Conservation (phyloP, 1,140 invertebrate genomes). For the Psix sp. region DNA sequence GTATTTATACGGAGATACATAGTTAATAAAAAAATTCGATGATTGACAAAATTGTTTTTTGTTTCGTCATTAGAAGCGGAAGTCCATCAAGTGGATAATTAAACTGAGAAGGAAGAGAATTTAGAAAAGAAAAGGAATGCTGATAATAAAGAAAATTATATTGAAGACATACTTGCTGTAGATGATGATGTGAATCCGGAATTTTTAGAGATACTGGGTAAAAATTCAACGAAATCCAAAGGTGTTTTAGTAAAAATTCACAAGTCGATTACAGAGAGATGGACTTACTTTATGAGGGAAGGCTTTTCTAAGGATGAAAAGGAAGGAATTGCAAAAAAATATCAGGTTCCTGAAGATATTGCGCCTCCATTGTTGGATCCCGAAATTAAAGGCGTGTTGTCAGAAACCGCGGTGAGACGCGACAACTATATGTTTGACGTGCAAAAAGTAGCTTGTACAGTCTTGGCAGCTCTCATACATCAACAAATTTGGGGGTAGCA, state of each 20-base stretch:
- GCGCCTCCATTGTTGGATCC: neutral
- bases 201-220: conserved; percentile 15
- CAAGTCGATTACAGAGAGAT: conserved; percentile 12
- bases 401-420: conserved; percentile 10
- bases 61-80: no score
- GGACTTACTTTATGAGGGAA: conserved; percentile 6
- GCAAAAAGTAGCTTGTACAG: conserved; percentile 4
- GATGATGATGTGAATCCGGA: conserved; percentile 11
- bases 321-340: conserved; percentile 9
- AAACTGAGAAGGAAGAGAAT: no score
- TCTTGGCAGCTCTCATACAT: conserved; percentile 14
- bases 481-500: no score
- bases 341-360: conserved; percentile 4
- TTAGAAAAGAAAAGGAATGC: no score
- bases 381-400: conserved; percentile 16
- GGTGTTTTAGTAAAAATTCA: conserved; percentile 2
- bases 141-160: no score
- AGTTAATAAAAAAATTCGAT: no score
- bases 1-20: no score
- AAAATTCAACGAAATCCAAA: conserved; percentile 13
- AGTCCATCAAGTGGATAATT: no score
- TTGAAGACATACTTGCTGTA: no score
- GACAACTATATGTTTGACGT: conserved; percentile 26
- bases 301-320: conserved; percentile 18
- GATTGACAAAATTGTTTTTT: no score